Percentiles rank a stretch among this genome's conserved stretches.
phyloP scores from a whole-genome alignment of 2,113 vertebrate genomes.

The Nothoprocta perdicaria region DNA sequence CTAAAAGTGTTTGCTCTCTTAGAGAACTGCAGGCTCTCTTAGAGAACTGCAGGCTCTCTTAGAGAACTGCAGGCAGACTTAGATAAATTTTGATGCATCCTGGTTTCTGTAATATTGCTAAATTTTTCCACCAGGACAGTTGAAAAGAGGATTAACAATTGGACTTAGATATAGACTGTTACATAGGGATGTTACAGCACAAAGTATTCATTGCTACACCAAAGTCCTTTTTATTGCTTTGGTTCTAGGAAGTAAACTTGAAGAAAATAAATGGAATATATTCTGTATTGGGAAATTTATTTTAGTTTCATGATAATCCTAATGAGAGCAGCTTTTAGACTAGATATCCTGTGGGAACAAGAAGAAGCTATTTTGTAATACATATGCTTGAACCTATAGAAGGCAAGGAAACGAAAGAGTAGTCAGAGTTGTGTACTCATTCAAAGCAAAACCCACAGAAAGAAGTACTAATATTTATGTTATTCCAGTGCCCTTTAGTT shows the following conservation, averaged over 20 bases:
- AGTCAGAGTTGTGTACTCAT: background rate
- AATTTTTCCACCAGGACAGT: background rate
- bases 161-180: background rate
- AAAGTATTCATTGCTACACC: background rate
- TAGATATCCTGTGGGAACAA: background rate
- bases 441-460: constrained; percentile 45
- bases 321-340: background rate
- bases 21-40: background rate
- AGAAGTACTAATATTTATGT: constrained; percentile 1
- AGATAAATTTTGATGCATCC: background rate
- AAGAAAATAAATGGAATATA: background rate
- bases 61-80: background rate
- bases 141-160: background rate
- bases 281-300: background rate
- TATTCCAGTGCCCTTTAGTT: constrained; percentile 25
- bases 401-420: background rate
- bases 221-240: background rate
- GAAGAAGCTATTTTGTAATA: background rate
- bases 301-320: background rate
- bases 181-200: background rate
- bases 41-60: background rate
- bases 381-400: background rate
- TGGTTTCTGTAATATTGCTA: background rate
- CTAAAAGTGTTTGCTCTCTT: background rate
- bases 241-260: background rate